Evolutionary conservation across 37 sponge, comb jelly and placozoan genomes (phyloP).

Genomic region (Oopsacas minuta): DNA sequence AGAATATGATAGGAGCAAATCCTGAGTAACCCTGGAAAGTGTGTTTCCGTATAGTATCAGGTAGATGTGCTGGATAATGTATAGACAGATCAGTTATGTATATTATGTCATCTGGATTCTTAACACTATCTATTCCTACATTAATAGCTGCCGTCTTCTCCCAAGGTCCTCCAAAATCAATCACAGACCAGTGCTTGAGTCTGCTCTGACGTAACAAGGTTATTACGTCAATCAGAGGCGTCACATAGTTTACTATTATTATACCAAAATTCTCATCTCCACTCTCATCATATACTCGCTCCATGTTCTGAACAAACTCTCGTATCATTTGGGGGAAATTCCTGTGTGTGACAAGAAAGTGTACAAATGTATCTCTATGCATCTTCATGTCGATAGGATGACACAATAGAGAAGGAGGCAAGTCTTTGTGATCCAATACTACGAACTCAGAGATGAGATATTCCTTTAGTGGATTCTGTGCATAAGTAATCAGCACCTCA

Average conservation of each 20-base stretch:
- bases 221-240: not conserved
- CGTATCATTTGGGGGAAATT: not conserved
- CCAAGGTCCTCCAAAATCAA: not conserved
- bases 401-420: not conserved
- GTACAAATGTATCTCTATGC: not conserved
- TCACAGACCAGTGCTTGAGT: not conserved
- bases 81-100: not conserved
- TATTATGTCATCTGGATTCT: not conserved
- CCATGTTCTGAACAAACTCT: not conserved
- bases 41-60: constrained; percentile 6
- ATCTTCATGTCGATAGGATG: not conserved
- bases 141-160: constrained; percentile 8
- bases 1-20: constrained; percentile 10
- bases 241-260: not conserved
- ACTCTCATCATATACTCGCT: not conserved
- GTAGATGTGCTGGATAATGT: not conserved
- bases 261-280: not conserved
- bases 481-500: not conserved
- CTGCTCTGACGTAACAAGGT: not conserved
- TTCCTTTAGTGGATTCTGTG: not conserved
- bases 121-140: not conserved
- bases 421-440: not conserved
- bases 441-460: not conserved
- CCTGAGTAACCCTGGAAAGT: not conserved
- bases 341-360: not conserved